Percentiles rank a stretch among this genome's conserved stretches.
Evolutionary conservation across 1,140 invertebrate species (phyloP).

Genomic region (Pseudachorutes palmiensis): DNA sequence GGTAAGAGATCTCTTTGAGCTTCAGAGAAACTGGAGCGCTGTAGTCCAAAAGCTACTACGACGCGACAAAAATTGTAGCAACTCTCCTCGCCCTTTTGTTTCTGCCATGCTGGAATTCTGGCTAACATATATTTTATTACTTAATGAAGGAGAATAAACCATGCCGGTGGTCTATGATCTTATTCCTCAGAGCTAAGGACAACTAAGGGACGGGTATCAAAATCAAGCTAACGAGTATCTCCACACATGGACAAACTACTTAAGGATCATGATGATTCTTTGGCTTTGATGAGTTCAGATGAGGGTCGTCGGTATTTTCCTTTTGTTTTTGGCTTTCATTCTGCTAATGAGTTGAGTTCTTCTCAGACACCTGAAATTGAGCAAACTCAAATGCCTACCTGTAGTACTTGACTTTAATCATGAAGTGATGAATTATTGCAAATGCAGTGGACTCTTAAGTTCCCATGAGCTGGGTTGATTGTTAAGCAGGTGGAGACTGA

Average conservation of each 20-base stretch:
- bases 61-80: too few relatives aligned
- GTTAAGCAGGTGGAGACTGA: background rate
- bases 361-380: background rate
- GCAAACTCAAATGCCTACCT: background rate
- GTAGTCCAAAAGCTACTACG: too few relatives aligned
- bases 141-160: conserved; percentile 6
- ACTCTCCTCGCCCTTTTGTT: too few relatives aligned
- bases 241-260: background rate
- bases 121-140: too few relatives aligned
- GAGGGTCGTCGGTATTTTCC: too few relatives aligned
- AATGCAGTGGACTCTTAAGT: background rate
- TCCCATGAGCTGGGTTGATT: background rate
- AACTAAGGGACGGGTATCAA: background rate
- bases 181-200: background rate
- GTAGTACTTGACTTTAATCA: background rate
- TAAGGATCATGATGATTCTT: too few relatives aligned
- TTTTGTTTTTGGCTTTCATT: background rate
- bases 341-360: background rate
- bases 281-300: too few relatives aligned
- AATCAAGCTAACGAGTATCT: background rate
- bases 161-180: background rate
- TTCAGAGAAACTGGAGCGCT: too few relatives aligned
- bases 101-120: too few relatives aligned
- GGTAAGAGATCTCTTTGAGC: too few relatives aligned
- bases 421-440: background rate